Evolutionary conservation across 64 coral and sea anemone genomes (phyloP), one percentile per base, ranked within the genome.

Genomic region (Acropora tenuis): DNA sequence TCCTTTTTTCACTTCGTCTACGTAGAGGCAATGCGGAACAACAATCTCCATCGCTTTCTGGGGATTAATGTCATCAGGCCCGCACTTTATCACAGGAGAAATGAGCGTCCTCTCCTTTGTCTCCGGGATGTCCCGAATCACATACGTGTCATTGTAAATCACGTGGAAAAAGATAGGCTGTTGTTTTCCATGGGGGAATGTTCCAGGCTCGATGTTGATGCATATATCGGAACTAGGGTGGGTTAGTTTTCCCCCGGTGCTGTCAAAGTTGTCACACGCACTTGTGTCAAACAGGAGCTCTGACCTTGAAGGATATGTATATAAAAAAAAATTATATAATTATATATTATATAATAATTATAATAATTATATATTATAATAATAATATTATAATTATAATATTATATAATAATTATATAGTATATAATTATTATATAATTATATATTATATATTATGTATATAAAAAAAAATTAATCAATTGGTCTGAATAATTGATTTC

Each of bases 41-140:
- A 71, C 47, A 30, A 85, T 85, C 47, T 85, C 82, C 4, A 85
- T 65, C 47, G 82, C 43, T 17, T 85, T 85, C 2, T 48, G n/a
- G 5, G 68, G 46, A 44, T 71, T 72, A 12, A 85, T 85, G 82
- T 85, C 16, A 2, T 72, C 18, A 1, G 82, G 82, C 2, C 82
- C 82, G 47, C 82, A 85, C 2, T 72, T 2, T 48, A 85, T 49
- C 82, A 85, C 65, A 40, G 82, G 82, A 45, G 63, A 71, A 49
- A 85, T 85, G 4, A 85, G 82, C 43, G 82, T 69, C 3, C 82
- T 85, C 49, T 69, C 63, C 18, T 45, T 16, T 0, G 63, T 69
- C 45, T 85, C 65, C 44, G 82, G 82, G 45, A 85, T 73, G 45
- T 85, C 82, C 6, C 82, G 43, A 16, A 85, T 20, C 17, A 85